Evolutionary conservation across 1,140 invertebrate species (phyloP).

Genomic region (Zaprionus taronus): DNA sequence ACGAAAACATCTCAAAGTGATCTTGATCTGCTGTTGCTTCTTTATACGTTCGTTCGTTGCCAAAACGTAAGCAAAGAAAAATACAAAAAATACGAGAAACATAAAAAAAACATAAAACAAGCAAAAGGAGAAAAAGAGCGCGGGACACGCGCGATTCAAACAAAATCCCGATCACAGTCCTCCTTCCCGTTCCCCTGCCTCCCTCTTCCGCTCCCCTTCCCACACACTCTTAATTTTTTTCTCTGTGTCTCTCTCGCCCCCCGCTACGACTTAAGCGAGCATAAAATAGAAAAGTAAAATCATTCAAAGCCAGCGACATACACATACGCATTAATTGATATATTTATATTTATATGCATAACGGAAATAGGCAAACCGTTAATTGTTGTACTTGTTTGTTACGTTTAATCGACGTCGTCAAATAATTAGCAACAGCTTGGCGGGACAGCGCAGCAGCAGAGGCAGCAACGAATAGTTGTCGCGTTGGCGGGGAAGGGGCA

Average conservation of each 20-base stretch:
- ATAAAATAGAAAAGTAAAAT: conserved; percentile 41
- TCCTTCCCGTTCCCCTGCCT: too few species aligned
- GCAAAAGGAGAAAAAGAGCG: neutral
- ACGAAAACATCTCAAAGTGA: conserved; percentile 48
- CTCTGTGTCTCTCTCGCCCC: neutral
- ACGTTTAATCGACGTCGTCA: conserved; percentile 24
- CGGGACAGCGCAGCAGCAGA: neutral
- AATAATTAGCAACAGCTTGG: conserved; percentile 35
- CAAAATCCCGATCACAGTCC: conserved; percentile 3
- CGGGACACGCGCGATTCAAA: conserved; percentile 30
- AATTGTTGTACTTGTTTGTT: conserved; percentile 31
- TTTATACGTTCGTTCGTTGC: conserved; percentile 34
- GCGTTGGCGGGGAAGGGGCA: conserved; percentile 1
- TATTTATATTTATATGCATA: conserved; percentile 7
- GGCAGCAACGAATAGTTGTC: neutral
- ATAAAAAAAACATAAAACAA: conserved; percentile 19
- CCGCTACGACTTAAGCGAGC: conserved; percentile 15
- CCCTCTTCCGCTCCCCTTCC: too few species aligned
- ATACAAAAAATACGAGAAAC: too few species aligned
- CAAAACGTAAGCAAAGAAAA: conserved; percentile 47
- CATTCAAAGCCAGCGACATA: conserved; percentile 40
- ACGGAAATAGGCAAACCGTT: conserved; percentile 31
- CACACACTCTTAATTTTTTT: too few species aligned
- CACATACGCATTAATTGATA: neutral
- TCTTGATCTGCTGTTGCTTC: conserved; percentile 46